Conservation (phyloP, 2,888 invertebrate species). For the Abrostola tripartita region DNA sequence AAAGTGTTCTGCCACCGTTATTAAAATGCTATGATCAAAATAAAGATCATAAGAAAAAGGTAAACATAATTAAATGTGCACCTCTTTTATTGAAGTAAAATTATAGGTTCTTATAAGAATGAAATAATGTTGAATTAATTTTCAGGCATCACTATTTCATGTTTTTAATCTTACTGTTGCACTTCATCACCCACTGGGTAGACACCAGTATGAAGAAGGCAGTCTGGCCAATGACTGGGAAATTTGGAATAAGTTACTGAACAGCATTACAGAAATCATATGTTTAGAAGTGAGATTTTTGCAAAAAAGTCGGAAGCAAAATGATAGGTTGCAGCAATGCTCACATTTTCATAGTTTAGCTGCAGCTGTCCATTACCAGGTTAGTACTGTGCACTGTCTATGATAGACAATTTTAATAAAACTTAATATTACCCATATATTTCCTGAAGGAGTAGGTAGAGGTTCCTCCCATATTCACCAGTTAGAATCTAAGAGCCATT, state of each 20-base stretch:
- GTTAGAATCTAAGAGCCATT: too few relatives aligned
- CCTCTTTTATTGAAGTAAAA: not conserved
- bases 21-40: constrained; percentile 82
- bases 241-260: constrained; percentile 75
- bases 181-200: constrained; percentile 80
- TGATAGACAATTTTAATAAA: too few relatives aligned
- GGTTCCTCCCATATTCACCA: too few relatives aligned
- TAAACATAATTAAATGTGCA: constrained; percentile 41
- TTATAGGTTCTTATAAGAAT: constrained; percentile 7
- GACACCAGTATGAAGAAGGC: constrained; percentile 65
- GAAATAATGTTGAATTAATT: constrained; percentile 26
- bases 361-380: constrained; percentile 79
- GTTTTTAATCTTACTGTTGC: constrained; percentile 69
- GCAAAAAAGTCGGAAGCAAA: constrained; percentile 72
- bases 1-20: constrained; percentile 77
- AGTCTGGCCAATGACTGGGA: constrained; percentile 76
- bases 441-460: too few relatives aligned
- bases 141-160: constrained; percentile 76
- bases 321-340: constrained; percentile 63
- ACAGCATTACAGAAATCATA: constrained; percentile 77
- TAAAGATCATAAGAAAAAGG: constrained; percentile 82
- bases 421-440: too few relatives aligned
- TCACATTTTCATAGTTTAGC: constrained; percentile 70
- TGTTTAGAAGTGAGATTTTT: constrained; percentile 72
- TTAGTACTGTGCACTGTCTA: constrained; percentile 45